phyloP scores from a whole-genome alignment of 2,797 vertebrate species.

The Rhinichthys osculus region DNA sequence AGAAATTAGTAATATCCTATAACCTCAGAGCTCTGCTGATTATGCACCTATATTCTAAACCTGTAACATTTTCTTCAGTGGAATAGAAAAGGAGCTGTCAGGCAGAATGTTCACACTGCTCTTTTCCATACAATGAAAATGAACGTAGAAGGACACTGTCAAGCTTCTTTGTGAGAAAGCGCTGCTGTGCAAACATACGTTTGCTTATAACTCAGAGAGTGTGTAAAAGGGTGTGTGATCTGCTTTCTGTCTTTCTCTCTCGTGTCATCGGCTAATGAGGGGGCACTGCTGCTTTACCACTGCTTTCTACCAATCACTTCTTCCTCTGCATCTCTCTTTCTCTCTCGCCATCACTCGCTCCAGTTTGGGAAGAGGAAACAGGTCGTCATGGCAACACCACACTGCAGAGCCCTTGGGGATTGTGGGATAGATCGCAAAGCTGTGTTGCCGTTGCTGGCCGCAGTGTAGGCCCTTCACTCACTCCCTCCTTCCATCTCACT shows the following conservation, averaged over 20 bases:
- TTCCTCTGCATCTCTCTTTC: constrained; percentile 50
- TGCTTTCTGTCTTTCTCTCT: constrained; percentile 8
- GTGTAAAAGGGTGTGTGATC: constrained; percentile 32
- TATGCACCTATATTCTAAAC: not conserved
- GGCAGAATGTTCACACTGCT: not conserved
- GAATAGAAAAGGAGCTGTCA: not conserved
- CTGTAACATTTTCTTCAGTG: not conserved
- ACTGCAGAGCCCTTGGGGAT: constrained; percentile 65
- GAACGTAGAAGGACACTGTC: constrained; percentile 26
- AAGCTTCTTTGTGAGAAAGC: constrained; percentile 25
- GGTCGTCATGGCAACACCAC: constrained; percentile 70
- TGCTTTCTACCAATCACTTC: constrained; percentile 51
- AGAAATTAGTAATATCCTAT: not conserved
- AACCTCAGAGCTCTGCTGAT: not conserved
- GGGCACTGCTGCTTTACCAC: constrained; percentile 42
- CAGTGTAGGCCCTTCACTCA: constrained; percentile 49
- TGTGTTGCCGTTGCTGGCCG: constrained; percentile 54
- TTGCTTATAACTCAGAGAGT: constrained; percentile 23
- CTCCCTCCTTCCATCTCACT: constrained; percentile 25
- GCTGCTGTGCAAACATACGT: not conserved
- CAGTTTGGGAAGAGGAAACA: constrained; percentile 65
- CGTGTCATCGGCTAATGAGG: constrained; percentile 49
- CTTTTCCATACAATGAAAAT: constrained; percentile 3
- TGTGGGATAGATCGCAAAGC: constrained; percentile 66
- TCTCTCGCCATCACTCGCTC: constrained; percentile 56